phyloP scores from a whole-genome alignment of 2,113 vertebrate species.

The Xenopus laevis region DNA sequence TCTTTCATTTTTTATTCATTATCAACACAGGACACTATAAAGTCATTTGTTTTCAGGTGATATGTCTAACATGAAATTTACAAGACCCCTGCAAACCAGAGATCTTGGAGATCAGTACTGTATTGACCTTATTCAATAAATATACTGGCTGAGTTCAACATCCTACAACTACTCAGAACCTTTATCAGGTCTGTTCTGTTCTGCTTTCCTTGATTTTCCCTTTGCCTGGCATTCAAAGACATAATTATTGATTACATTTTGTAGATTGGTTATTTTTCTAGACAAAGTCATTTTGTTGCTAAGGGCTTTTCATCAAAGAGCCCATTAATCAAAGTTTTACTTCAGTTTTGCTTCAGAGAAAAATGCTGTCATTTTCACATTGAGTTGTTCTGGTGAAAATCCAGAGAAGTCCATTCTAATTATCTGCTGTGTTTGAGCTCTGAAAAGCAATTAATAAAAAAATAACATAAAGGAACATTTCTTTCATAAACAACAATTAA shows the following conservation, averaged over 20 bases:
- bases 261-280: conserved; percentile 13
- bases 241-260: conserved; percentile 29
- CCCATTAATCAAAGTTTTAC: conserved; percentile 16
- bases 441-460: too few relatives aligned
- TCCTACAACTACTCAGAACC: not conserved
- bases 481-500: too few relatives aligned
- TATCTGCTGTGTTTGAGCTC: not conserved
- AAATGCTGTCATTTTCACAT: not conserved
- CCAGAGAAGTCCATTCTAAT: not conserved
- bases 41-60: too few relatives aligned
- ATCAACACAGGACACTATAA: too few relatives aligned
- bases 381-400: not conserved
- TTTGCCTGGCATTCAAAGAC: conserved; percentile 21
- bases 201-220: not conserved
- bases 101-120: too few relatives aligned
- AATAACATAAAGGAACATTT: too few relatives aligned
- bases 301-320: conserved; percentile 9
- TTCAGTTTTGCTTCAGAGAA: not conserved
- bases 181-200: conserved; percentile 5
- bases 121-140: not conserved
- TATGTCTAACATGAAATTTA: too few relatives aligned
- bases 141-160: conserved; percentile 3
- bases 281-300: conserved; percentile 22
- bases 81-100: too few relatives aligned
- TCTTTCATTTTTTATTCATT: too few relatives aligned